These are phyloP conservation scores for Eurytoma californica DNA, from an alignment of 2,888 invertebrate genomes.

Conservation along the genomic window DNA sequence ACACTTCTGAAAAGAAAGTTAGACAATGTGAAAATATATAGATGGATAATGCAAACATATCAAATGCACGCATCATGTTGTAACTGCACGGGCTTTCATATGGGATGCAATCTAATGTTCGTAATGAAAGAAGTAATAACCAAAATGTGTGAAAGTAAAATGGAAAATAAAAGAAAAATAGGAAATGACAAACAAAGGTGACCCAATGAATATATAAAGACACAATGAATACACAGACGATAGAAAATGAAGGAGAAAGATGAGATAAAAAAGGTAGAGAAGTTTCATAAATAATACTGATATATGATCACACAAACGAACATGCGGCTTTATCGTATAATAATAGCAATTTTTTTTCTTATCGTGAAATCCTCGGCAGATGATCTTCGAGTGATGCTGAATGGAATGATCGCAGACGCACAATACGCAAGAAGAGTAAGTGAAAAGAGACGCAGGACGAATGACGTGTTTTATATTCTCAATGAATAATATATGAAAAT, in stretches of 20 bases:
- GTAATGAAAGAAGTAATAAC: conserved; percentile 24
- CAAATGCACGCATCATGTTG: conserved; percentile 37
- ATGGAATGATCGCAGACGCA: conserved; percentile 33
- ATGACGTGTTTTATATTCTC: conserved; percentile 7
- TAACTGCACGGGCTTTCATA: conserved; percentile 24
- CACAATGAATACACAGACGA: conserved; percentile 40
- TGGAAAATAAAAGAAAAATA: conserved; percentile 19
- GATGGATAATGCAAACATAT: conserved; percentile 29
- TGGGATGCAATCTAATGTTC: conserved; percentile 42
- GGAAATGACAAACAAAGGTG: conserved; percentile 2
- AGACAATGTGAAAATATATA: conserved; percentile 18
- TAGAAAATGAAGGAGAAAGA: conserved; percentile 40
- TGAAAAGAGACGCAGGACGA: conserved; percentile 5
- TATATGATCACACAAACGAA: conserved; percentile 40
- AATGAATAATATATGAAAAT: neutral
- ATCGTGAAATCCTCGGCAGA: conserved; percentile 1
- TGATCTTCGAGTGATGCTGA: conserved; percentile 32
- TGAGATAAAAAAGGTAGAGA: conserved; percentile 37
- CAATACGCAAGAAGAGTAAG: conserved; percentile 19
- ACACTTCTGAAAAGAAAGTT: conserved; percentile 22
- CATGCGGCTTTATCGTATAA: conserved; percentile 45
- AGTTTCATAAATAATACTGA: conserved; percentile 40
- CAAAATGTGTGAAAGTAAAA: conserved; percentile 6
- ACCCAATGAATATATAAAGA: conserved; percentile 41
- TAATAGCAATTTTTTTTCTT: conserved; percentile 21